phyloP scores from a whole-genome alignment of 2,888 invertebrate genomes.

The Melanargia galathea region DNA sequence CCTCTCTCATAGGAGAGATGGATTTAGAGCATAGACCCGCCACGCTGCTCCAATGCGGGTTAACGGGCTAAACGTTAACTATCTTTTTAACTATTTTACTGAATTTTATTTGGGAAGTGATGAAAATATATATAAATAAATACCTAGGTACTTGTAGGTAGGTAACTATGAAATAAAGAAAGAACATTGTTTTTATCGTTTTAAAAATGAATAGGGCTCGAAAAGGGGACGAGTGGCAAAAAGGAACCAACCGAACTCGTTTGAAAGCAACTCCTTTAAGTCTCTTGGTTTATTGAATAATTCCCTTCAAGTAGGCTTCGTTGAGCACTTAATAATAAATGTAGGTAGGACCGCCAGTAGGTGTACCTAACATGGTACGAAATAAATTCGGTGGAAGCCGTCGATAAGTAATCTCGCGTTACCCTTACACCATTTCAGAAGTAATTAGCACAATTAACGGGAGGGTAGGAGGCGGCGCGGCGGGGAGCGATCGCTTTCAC shows the following conservation, averaged over 20 bases:
- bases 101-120: no score
- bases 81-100: no score
- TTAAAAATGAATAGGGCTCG: neutral
- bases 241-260: neutral
- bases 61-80: no score
- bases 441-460: conserved; percentile 83
- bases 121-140: no score
- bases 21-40: no score
- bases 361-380: conserved; percentile 51
- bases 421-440: conserved; percentile 79
- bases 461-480: conserved; percentile 47
- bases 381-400: conserved; percentile 71
- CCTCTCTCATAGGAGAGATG: no score
- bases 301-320: neutral
- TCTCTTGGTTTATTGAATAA: neutral
- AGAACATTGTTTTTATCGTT: neutral
- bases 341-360: conserved; percentile 56
- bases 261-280: neutral
- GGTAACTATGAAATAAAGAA: no score
- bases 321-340: conserved; percentile 20
- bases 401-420: conserved; percentile 80
- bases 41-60: no score
- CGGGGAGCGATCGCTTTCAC: conserved; percentile 73
- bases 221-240: conserved; percentile 1
- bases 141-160: no score